Evolutionary conservation across 2,797 vertebrate species (phyloP).

Genomic region (Muscicapa striata): DNA sequence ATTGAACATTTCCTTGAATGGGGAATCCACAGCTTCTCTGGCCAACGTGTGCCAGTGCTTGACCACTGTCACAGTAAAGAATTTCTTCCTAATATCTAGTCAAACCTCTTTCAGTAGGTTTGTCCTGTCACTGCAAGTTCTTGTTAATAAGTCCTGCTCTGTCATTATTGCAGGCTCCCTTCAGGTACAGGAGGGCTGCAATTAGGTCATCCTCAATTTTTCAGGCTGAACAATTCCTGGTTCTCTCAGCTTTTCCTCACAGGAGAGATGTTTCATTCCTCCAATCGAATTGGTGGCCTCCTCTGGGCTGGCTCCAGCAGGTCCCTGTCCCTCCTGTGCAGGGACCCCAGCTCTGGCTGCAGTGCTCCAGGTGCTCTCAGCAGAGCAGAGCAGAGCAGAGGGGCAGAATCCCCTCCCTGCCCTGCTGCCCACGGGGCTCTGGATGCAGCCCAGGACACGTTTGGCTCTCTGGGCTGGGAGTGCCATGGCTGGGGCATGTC

Average conservation of each 20-base stretch:
- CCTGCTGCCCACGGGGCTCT: too few species aligned
- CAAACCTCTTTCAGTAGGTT: not conserved
- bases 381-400: too few species aligned
- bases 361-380: too few species aligned
- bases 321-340: too few species aligned
- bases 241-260: not conserved
- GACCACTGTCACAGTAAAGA: not conserved
- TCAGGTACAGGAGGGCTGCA: not conserved
- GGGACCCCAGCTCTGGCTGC: too few species aligned
- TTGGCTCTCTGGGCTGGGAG: too few species aligned
- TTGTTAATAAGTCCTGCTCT: not conserved
- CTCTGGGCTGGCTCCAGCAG: too few species aligned
- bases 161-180: not conserved
- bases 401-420: too few species aligned
- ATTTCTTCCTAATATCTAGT: not conserved
- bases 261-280: not conserved
- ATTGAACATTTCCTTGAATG: not conserved
- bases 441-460: too few species aligned
- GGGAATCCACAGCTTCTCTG: not conserved
- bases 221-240: not conserved
- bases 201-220: not conserved
- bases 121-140: not conserved
- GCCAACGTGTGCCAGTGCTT: not conserved
- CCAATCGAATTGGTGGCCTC: rapidly evolving
- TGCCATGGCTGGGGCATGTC: not conserved